Evolutionary conservation across 2,113 vertebrate genomes (phyloP).

Genomic region (Holacanthus passer): DNA sequence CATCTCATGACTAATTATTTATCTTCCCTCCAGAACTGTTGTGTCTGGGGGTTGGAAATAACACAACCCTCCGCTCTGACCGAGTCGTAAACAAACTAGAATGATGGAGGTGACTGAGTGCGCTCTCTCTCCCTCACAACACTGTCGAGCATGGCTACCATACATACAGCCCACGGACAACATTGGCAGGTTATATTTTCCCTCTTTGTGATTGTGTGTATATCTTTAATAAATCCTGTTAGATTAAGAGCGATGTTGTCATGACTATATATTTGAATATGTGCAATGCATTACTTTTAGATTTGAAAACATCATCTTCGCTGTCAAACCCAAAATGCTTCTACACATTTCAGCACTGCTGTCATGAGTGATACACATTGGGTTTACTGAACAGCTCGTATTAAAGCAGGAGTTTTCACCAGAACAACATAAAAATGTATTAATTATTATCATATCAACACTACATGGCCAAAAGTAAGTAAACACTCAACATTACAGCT

Average conservation of each 20-base stretch:
- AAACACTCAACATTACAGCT: neutral
- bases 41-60: slow-evolving; percentile 61
- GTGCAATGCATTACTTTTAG: neutral
- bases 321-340: neutral
- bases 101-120: slow-evolving; percentile 51
- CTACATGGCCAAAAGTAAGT: neutral
- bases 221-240: neutral
- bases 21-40: slow-evolving; percentile 68
- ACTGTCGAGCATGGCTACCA: slow-evolving; percentile 15
- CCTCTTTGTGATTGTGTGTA: neutral
- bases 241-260: neutral
- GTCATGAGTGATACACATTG: neutral
- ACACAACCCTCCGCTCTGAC: slow-evolving; percentile 56
- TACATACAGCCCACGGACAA: slow-evolving; percentile 1
- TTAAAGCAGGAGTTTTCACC: neutral
- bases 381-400: neutral
- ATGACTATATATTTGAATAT: neutral
- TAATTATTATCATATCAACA: neutral
- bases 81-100: slow-evolving; percentile 62
- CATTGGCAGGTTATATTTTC: slow-evolving; percentile 27
- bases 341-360: neutral
- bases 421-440: neutral
- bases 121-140: slow-evolving; percentile 12
- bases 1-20: slow-evolving; percentile 79
- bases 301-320: neutral